Evolutionary conservation across 2,888 invertebrate species (phyloP).

Genomic region (Rhamphomyia laevipes): DNA sequence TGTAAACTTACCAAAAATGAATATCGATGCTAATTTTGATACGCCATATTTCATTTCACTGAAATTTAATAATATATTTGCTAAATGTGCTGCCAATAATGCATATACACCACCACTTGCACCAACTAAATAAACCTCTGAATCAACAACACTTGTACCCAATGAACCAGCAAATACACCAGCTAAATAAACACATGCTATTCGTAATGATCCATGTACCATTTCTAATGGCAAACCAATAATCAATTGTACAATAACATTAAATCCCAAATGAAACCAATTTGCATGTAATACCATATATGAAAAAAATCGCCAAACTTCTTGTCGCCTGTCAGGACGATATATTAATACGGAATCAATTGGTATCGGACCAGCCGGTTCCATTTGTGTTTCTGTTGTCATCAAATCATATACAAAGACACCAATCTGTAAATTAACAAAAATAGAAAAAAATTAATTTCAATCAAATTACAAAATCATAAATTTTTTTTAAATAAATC

Average conservation of each 20-base stretch:
- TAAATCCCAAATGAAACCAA: slow-evolving; percentile 92
- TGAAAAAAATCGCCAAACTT: slow-evolving; percentile 88
- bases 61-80: slow-evolving; percentile 90
- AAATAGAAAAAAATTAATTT: slow-evolving; percentile 2
- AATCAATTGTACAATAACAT: slow-evolving; percentile 83
- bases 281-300: slow-evolving; percentile 95
- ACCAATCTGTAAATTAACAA: slow-evolving; percentile 62
- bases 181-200: slow-evolving; percentile 82
- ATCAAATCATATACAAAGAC: slow-evolving; percentile 86
- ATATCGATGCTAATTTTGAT: slow-evolving; percentile 75
- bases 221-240: slow-evolving; percentile 92
- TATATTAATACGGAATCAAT: slow-evolving; percentile 90
- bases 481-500: no score
- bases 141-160: slow-evolving; percentile 80
- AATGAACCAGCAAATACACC: slow-evolving; percentile 81
- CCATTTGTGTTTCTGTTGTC: slow-evolving; percentile 55
- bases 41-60: slow-evolving; percentile 94
- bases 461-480: not conserved
- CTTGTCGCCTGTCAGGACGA: slow-evolving; percentile 78
- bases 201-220: slow-evolving; percentile 88
- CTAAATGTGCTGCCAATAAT: slow-evolving; percentile 87
- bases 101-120: slow-evolving; percentile 98
- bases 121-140: slow-evolving; percentile 87
- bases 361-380: slow-evolving; percentile 83
- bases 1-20: slow-evolving; percentile 67